Evolutionary conservation across 53 echinoderm and acorn worm species (phyloP), one percentile per base, ranked within the genome.

Genomic region (Temnopleurus reevesii): DNA sequence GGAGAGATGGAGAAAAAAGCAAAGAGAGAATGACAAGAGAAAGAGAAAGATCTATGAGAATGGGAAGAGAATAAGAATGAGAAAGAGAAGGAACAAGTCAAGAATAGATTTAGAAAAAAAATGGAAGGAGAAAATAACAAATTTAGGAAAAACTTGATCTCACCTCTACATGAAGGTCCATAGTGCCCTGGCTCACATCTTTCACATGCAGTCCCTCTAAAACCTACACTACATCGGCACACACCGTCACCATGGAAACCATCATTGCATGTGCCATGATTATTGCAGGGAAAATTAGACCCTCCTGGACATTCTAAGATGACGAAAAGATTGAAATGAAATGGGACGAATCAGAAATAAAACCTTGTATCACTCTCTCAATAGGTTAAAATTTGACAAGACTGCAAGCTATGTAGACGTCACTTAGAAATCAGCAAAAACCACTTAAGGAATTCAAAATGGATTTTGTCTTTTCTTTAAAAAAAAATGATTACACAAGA

Each of bases 201-300:
- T 57, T 95, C 93, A 87, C 95, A 95, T n/a, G 95, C 95, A 19
- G 86, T 91, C 18, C 95, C 95, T 5, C 81, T 89, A 45, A 90
- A 95, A 5, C 92, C 92, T 12, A 38, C 76, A 23, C 89, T 15
- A 66, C 95, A 95, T 12, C 28, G 18, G 60, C 95, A 95, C 4
- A 31, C 30, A 5, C 95, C 95, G 66, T 84, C 65, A 18, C 76
- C 55, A 35, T 81, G n/a, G 30, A 81, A 77, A 12, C 93, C 93
- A 45, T 92, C 91, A 17, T 81, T 51, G 21, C 95, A 95, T 0
- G 4, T 9, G 4, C 95, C 95, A 87, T 93, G 93, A 61, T 90
- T 83, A 57, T 84, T 92, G 76, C 94, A 92, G 0, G 94, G 94
- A n/a, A 76, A 87, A 15, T 86, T 79, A 5, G 90, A 54, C 1